Percentiles rank a stretch among this genome's conserved stretches.
Evolutionary conservation across 2,113 vertebrate species (phyloP).

Genomic region (Rousettus leschenaultii): DNA sequence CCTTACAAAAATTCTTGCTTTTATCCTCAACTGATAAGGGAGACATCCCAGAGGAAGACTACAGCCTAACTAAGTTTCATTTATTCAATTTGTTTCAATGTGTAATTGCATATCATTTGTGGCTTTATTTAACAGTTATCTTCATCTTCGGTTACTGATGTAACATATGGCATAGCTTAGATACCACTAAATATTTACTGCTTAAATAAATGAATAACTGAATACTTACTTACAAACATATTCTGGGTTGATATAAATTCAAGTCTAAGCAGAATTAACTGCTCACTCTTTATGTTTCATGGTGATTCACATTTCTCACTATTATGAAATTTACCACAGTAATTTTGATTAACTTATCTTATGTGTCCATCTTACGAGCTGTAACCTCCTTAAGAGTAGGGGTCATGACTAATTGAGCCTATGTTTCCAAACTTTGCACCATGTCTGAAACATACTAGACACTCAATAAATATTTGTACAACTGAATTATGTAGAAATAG

Average conservation of each 20-base stretch:
- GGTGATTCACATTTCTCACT: background rate
- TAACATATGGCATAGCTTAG: background rate
- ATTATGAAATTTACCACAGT: background rate
- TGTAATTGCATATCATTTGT: background rate
- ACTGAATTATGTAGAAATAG: background rate
- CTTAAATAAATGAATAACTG: background rate
- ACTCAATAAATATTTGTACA: background rate
- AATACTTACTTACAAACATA: background rate
- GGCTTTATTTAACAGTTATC: background rate
- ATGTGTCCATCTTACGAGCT: background rate
- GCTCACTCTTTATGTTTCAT: background rate
- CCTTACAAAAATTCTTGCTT: background rate
- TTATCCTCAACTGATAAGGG: background rate
- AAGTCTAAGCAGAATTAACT: background rate
- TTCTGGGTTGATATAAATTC: background rate
- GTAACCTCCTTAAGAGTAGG: background rate
- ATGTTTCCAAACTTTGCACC: background rate
- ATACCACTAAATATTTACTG: background rate
- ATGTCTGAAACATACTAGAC: background rate
- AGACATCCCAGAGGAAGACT: background rate
- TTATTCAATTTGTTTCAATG: background rate
- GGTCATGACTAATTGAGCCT: background rate
- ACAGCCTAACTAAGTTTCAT: background rate
- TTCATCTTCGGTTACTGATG: background rate
- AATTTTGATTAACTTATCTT: background rate